phyloP scores from a whole-genome alignment of 2,888 invertebrate species.

The Volucella inanis region DNA sequence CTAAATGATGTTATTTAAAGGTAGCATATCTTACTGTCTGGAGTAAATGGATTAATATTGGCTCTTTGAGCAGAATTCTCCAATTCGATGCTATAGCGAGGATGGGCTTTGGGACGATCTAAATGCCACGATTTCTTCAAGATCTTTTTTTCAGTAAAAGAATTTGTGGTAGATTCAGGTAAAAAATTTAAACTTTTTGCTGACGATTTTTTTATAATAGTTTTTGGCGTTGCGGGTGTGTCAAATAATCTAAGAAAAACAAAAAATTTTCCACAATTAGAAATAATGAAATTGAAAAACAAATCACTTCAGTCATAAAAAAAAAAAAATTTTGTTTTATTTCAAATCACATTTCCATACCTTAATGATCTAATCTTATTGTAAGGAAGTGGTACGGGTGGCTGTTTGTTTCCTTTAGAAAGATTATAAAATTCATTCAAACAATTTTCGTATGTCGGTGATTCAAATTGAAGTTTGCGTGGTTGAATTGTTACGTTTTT shows the following conservation, averaged over 20 bases:
- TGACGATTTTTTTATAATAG: slow-evolving; percentile 85
- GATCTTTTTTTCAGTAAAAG: slow-evolving; percentile 41
- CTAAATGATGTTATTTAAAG: background rate
- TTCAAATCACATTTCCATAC: slow-evolving; percentile 78
- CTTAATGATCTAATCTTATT: slow-evolving; percentile 85
- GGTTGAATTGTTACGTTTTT: slow-evolving; percentile 78
- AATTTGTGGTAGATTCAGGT: slow-evolving; percentile 61
- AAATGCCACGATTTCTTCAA: slow-evolving; percentile 33
- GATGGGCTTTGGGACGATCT: slow-evolving; percentile 83
- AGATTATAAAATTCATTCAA: slow-evolving; percentile 43
- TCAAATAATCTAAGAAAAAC: slow-evolving; percentile 87
- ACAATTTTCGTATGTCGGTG: slow-evolving; percentile 76
- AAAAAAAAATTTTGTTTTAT: background rate
- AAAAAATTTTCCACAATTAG: background rate
- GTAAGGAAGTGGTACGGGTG: slow-evolving; percentile 84
- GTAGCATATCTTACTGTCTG: slow-evolving; percentile 85
- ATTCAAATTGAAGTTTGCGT: slow-evolving; percentile 81
- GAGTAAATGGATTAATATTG: slow-evolving; percentile 94
- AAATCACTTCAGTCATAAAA: background rate
- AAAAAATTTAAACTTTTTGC: slow-evolving; percentile 84
- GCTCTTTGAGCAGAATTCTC: slow-evolving; percentile 83
- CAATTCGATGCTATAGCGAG: slow-evolving; percentile 79
- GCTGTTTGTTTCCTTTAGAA: slow-evolving; percentile 11
- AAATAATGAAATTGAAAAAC: background rate
- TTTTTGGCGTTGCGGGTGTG: slow-evolving; percentile 93